Conservation (phyloP, 2,113 vertebrate genomes). For the Balaeniceps rex region DNA sequence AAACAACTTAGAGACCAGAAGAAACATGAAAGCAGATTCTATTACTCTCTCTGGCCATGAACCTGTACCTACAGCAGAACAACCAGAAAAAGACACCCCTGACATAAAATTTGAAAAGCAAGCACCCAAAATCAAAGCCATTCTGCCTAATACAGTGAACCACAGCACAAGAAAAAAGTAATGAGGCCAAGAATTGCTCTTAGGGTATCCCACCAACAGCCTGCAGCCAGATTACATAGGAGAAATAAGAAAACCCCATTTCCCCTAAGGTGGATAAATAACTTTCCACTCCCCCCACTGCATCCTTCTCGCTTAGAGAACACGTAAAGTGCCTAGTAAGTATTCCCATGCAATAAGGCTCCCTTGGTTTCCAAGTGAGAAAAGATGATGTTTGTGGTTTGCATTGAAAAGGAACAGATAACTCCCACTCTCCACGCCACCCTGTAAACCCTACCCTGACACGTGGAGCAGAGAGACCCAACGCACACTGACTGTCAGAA, state of each 20-base stretch:
- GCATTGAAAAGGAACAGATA: conserved; percentile 30
- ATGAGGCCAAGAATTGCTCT: not conserved
- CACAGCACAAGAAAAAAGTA: not conserved
- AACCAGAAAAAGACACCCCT: not conserved
- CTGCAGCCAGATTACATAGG: not conserved
- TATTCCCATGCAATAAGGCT: not conserved
- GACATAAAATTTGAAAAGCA: not conserved
- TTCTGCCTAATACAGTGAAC: not conserved
- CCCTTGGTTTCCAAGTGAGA: not conserved
- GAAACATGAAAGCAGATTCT: not conserved
- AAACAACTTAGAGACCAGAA: not conserved
- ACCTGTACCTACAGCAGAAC: not conserved
- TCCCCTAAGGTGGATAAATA: not conserved
- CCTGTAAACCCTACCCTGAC: not conserved
- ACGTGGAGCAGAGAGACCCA: not conserved
- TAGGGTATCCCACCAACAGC: not conserved
- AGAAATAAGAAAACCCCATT: not conserved
- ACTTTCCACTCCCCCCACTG: not conserved
- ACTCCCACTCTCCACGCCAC: not conserved
- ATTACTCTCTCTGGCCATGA: not conserved
- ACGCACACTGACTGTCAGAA: not conserved
- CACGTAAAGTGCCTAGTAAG: not conserved
- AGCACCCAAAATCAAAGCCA: not conserved
- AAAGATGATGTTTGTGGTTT: not conserved
- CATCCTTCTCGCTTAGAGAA: not conserved